phyloP scores from a whole-genome alignment of 2,797 vertebrate genomes.

The Ciconia nigra region DNA sequence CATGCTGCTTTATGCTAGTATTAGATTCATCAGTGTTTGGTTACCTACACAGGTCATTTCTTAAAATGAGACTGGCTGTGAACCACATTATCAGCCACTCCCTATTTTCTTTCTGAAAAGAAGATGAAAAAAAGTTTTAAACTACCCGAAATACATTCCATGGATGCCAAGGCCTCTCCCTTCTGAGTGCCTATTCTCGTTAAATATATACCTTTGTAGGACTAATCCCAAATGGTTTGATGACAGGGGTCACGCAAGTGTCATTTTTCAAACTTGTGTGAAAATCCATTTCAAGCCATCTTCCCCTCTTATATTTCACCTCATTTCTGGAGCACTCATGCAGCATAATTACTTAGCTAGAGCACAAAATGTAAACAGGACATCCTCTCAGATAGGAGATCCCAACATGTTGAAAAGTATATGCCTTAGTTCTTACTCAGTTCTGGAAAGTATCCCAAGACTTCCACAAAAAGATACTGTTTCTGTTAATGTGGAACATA shows the following conservation, averaged over 20 bases:
- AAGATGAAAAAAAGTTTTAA: conserved; percentile 35
- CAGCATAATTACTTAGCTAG: conserved; percentile 66
- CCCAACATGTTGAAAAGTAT: conserved; percentile 75
- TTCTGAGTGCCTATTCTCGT: conserved; percentile 52
- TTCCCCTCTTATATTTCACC: conserved; percentile 62
- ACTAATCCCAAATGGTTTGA: conserved; percentile 68
- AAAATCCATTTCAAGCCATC: conserved; percentile 72
- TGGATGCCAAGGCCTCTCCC: conserved; percentile 20
- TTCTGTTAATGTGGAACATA: conserved; percentile 65
- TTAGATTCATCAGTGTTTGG: neutral
- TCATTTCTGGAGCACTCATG: conserved; percentile 68
- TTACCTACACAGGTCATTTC: conserved; percentile 51
- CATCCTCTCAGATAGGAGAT: conserved; percentile 77
- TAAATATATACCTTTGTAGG: conserved; percentile 62
- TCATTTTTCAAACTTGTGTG: conserved; percentile 75
- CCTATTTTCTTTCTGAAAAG: conserved; percentile 50
- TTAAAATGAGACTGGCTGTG: conserved; percentile 30
- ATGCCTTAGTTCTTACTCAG: conserved; percentile 66
- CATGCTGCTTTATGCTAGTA: neutral
- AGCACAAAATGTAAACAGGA: conserved; percentile 79
- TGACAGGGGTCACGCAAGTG: conserved; percentile 71
- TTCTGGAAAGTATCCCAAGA: conserved; percentile 72
- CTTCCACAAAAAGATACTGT: conserved; percentile 69
- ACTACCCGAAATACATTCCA: conserved; percentile 31
- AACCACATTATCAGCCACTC: conserved; percentile 24